A percentile compares a stretch with the other conserved stretches of the same genome.
Conservation (phyloP, 2,797 vertebrate genomes). For the Xiphorhynchus erythropygius region DNA sequence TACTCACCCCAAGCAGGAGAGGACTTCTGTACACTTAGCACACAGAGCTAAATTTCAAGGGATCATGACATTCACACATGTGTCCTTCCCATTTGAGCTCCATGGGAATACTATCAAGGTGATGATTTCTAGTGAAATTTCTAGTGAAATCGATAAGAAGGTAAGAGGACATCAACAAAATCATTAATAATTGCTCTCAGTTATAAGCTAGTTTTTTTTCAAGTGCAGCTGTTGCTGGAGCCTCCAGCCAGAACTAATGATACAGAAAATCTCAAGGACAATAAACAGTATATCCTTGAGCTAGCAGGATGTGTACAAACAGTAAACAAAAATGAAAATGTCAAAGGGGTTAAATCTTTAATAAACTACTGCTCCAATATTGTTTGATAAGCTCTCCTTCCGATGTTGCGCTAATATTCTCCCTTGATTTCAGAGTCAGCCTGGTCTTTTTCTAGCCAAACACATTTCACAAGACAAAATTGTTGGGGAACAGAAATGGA, state of each 20-base stretch:
- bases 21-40: background rate
- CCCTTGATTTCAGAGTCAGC: background rate
- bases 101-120: background rate
- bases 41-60: background rate
- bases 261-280: slow-evolving; percentile 16
- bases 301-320: slow-evolving; percentile 13
- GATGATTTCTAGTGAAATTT: slow-evolving; percentile 24
- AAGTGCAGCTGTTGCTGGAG: slow-evolving; percentile 4
- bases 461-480: background rate
- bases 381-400: background rate
- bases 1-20: background rate
- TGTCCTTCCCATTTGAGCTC: background rate
- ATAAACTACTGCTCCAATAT: background rate
- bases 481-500: background rate
- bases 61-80: background rate
- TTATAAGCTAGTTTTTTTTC: slow-evolving; percentile 26
- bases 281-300: slow-evolving; percentile 36
- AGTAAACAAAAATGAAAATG: slow-evolving; percentile 45
- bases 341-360: slow-evolving; percentile 52
- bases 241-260: slow-evolving; percentile 48
- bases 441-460: slow-evolving; percentile 9
- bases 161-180: slow-evolving; percentile 32
- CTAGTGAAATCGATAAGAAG: slow-evolving; percentile 30
- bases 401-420: background rate
- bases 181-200: slow-evolving; percentile 37